Conservation (phyloP, 2,113 vertebrate species). For the Chamaetylas fuelleborni region DNA sequence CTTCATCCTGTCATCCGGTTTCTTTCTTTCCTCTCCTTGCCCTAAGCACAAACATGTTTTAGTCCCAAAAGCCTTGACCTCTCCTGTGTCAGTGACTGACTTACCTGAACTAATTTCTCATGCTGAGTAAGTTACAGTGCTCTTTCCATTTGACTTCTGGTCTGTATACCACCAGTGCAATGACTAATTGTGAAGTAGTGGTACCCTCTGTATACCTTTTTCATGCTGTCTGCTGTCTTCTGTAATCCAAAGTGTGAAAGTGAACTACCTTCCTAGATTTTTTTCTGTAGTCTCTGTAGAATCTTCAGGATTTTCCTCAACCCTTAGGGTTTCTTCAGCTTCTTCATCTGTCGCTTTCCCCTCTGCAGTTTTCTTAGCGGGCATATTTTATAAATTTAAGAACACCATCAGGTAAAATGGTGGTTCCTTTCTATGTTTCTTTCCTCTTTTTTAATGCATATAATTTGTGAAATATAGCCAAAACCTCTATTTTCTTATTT, state of each 20-base stretch:
- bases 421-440: background rate
- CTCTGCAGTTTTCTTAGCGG: background rate
- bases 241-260: background rate
- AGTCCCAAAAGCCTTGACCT: background rate
- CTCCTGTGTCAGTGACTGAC: background rate
- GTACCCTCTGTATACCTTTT: background rate
- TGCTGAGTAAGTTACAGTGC: background rate
- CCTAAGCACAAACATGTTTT: background rate
- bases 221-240: background rate
- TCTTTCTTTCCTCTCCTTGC: accelerated
- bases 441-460: background rate
- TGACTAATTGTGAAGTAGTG: background rate
- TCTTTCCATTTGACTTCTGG: background rate
- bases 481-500: background rate
- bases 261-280: background rate
- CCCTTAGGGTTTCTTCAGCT: background rate
- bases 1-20: background rate
- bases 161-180: background rate
- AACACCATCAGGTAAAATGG: background rate
- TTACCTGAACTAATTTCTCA: background rate
- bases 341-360: background rate
- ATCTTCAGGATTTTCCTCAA: background rate
- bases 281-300: background rate
- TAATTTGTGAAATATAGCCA: background rate
- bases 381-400: background rate